Percentiles rank a stretch among this genome's conserved stretches.
These are phyloP conservation scores for Malacoraja senta DNA, from an alignment of 2,797 vertebrate genomes.

Conservation along the genomic window DNA sequence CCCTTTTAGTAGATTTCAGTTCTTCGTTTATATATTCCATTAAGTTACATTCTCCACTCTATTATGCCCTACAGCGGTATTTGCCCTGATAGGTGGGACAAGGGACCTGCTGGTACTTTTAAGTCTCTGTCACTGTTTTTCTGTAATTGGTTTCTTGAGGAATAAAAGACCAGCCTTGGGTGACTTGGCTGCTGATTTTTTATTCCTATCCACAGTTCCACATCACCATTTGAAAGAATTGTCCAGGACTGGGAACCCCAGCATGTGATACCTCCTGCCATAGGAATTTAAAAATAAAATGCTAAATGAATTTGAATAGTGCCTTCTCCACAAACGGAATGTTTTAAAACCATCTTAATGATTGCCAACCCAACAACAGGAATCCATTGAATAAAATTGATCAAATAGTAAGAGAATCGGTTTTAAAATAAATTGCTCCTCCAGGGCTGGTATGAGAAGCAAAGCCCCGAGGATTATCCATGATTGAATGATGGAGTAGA, in stretches of 20 bases:
- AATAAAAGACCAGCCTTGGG: background rate
- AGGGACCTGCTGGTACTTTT: background rate
- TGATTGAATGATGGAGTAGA: too few relatives aligned
- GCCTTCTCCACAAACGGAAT: background rate
- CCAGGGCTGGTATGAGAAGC: background rate
- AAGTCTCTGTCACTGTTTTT: background rate
- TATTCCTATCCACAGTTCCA: background rate
- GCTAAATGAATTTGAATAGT: background rate
- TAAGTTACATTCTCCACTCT: background rate
- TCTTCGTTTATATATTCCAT: background rate
- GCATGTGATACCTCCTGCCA: background rate
- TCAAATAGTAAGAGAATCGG: too few relatives aligned
- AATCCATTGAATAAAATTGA: background rate
- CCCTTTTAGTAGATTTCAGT: background rate
- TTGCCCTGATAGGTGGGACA: background rate
- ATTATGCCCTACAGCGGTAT: background rate
- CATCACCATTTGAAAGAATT: background rate
- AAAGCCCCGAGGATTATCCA: background rate
- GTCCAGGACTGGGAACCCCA: background rate
- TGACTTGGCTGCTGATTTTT: constrained; percentile 7
- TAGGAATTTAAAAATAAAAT: background rate
- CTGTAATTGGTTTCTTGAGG: constrained; percentile 21
- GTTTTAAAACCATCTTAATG: background rate
- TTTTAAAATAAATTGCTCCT: background rate
- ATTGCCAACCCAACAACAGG: background rate